A percentile compares a stretch with the other conserved stretches of the same genome.
Conservation (phyloP, 1,140 invertebrate genomes). For the Diorhabda elongata region DNA sequence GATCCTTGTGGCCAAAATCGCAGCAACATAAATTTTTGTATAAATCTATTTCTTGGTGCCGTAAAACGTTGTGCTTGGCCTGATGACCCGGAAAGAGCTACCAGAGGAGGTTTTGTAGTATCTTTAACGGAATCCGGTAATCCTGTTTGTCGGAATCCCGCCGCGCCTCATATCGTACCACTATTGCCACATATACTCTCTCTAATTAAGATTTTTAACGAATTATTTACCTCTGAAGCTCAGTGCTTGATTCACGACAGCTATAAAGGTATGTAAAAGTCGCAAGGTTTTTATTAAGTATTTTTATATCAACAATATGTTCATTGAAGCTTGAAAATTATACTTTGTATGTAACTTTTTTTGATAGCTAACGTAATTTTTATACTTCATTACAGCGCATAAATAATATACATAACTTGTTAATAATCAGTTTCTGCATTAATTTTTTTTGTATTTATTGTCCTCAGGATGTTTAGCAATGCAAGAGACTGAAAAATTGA, state of each 20-base stretch:
- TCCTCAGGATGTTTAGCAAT: conserved; percentile 57
- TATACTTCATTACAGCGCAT: no score
- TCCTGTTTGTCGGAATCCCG: conserved; percentile 72
- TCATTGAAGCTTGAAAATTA: no score
- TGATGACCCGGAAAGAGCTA: conserved; percentile 71
- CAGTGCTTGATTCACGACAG: conserved; percentile 59
- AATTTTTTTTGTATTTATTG: no score
- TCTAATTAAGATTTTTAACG: conserved; percentile 72
- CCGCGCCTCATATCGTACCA: conserved; percentile 73
- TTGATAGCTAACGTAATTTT: no score
- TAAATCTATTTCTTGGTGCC: conserved; percentile 74
- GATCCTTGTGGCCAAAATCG: conserved; percentile 59
- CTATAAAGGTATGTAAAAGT: conserved; percentile 51
- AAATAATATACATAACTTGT: no score
- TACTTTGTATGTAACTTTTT: no score
- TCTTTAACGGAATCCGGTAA: conserved; percentile 70
- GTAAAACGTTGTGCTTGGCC: conserved; percentile 82
- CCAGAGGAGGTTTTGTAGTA: conserved; percentile 75
- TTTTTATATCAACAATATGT: no score
- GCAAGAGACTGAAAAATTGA: conserved; percentile 65
- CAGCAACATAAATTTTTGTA: conserved; percentile 61
- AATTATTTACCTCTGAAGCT: conserved; percentile 68
- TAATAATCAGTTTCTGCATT: no score
- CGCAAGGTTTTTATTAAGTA: no score
- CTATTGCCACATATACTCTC: conserved; percentile 72